Evolutionary conservation across 1,140 invertebrate species (phyloP), one percentile per base, ranked within the genome.

Genomic region (Lysiphlebus fabarum): DNA sequence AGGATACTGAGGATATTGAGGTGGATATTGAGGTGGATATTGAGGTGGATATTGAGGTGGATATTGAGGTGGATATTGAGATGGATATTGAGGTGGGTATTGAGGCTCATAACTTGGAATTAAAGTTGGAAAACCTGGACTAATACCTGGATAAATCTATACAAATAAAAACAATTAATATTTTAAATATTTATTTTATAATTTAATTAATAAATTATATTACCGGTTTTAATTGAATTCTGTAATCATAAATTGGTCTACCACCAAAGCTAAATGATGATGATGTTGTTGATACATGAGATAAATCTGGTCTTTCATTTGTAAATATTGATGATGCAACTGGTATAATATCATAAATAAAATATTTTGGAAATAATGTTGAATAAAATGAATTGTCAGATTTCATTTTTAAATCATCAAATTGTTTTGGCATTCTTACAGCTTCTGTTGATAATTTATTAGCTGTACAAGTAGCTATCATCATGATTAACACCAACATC

Each of bases 181-280:
- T 43, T 12, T 40, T 60, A 10, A 50, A 33, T 6, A 17, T 17
- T 38, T 14, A 11, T n/a, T 44, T 37, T 8, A 26, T 0, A 26
- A 26, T 26, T 26, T 26, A 26, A 14, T 12, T 48, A 12, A n/a
- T 0, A 1, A 48, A 38, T 12, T 49, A 59, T 17, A 26, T 60
- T 63, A 72, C 71, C 65, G 67, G 67, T n/a, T 34, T 58, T 14
- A 65, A 56, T 9, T 70, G 68, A 33, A 67, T 57, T 47, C 63
- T 48, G 17, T 65, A 61, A 41, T 70, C 65, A 33, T 68, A 71
- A 11, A 69, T 36, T 6, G 70, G 65, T 2, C 59, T 57, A 3
- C 62, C 65, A 40, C 61, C 70, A 7, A 68, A 62, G 38, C 36
- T 64, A 8, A 71, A 71, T 36, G 57, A 34, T 5, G 68, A 58